These are phyloP conservation scores for Ephialtes manifestator DNA, from an alignment of 2,888 invertebrate genomes.

Conservation along the genomic window DNA sequence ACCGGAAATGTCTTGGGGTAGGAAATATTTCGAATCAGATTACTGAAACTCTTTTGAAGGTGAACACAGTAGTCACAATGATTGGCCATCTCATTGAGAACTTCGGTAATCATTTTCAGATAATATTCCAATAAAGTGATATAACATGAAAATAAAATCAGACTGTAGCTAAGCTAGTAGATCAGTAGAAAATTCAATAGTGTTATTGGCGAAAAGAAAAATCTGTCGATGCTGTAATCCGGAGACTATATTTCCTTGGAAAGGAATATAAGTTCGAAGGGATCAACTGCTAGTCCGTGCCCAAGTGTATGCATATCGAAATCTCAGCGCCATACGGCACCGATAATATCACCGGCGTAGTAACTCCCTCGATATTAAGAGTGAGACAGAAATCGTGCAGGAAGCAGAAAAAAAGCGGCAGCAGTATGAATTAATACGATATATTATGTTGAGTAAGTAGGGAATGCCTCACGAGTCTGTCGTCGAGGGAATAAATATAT, in stretches of 20 bases:
- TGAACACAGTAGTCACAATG: background rate
- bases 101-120: background rate
- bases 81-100: background rate
- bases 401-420: constrained; percentile 65
- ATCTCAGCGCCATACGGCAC: constrained; percentile 73
- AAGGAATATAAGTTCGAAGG: constrained; percentile 16
- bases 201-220: constrained; percentile 12
- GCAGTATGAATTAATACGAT: constrained; percentile 82
- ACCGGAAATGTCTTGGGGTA: background rate
- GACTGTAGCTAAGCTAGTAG: background rate
- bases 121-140: background rate
- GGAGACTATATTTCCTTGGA: constrained; percentile 33
- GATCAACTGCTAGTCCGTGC: constrained; percentile 52
- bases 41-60: background rate
- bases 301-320: constrained; percentile 38
- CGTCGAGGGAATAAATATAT: background rate
- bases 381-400: constrained; percentile 35
- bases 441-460: constrained; percentile 57
- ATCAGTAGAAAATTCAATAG: constrained; percentile 10
- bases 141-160: background rate
- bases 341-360: constrained; percentile 74
- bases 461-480: constrained; percentile 17
- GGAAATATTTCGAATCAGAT: background rate
- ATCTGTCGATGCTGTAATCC: constrained; percentile 39
- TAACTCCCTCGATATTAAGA: constrained; percentile 68